Evolutionary conservation across 1,140 invertebrate genomes (phyloP).

Genomic region (Laupala kohalensis): DNA sequence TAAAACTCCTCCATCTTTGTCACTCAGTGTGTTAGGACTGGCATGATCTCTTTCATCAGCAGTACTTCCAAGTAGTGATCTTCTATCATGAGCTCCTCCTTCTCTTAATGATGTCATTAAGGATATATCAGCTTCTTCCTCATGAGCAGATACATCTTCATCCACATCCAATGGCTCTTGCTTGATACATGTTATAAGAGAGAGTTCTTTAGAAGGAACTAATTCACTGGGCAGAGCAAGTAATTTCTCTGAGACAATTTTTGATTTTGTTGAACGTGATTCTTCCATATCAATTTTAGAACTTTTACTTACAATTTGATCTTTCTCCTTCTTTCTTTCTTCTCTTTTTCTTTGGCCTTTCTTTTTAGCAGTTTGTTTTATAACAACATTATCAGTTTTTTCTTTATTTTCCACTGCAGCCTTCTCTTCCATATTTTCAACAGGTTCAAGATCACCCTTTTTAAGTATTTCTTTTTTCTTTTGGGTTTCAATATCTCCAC

Average conservation of each 20-base stretch:
- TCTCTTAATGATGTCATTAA: not conserved
- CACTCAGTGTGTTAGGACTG: conserved; percentile 1
- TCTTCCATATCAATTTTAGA: not conserved
- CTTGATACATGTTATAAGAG: too few relatives aligned
- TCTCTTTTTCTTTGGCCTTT: not conserved
- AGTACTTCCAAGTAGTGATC: not conserved
- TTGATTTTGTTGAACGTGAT: not conserved
- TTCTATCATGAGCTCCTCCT: too few relatives aligned
- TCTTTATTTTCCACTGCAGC: not conserved
- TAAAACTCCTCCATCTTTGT: conserved; percentile 16
- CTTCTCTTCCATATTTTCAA: not conserved
- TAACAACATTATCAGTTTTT: not conserved
- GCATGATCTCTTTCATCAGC: conserved; percentile 1
- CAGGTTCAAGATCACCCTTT: not conserved
- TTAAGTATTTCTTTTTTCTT: not conserved
- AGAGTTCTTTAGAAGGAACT: too few relatives aligned
- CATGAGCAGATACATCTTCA: not conserved
- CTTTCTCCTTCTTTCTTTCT: not conserved
- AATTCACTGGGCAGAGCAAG: too few relatives aligned
- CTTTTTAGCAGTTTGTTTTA: not conserved
- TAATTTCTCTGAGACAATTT: not conserved
- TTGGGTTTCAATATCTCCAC: not conserved
- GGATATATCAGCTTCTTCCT: not conserved
- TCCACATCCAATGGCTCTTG: not conserved
- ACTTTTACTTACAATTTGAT: not conserved